Evolutionary conservation across 2,888 invertebrate genomes (phyloP).

Genomic region (Listrodromus nycthemerus): DNA sequence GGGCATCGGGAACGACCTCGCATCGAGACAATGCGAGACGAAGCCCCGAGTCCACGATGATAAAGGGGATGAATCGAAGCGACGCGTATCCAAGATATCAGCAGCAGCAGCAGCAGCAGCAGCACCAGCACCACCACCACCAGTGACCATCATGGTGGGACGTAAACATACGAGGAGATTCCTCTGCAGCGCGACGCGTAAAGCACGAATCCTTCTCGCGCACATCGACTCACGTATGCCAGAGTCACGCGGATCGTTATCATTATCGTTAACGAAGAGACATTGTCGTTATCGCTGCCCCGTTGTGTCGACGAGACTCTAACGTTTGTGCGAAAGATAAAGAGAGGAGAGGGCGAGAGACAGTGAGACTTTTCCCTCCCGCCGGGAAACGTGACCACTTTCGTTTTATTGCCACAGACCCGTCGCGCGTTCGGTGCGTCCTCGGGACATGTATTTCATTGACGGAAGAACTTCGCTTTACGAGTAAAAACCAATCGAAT

Average conservation of each 20-base stretch:
- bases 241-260: constrained; percentile 22
- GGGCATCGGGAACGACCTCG: constrained; percentile 15
- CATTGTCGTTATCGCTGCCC: constrained; percentile 12
- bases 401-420: constrained; percentile 25
- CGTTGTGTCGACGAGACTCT: constrained; percentile 20
- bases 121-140: constrained; percentile 55
- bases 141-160: constrained; percentile 68
- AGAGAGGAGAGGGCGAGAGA: neutral
- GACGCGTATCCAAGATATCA: constrained; percentile 43
- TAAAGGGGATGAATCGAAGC: constrained; percentile 42
- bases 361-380: neutral
- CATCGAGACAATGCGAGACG: constrained; percentile 48
- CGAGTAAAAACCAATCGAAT: constrained; percentile 7
- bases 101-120: constrained; percentile 39
- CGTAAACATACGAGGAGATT: constrained; percentile 67
- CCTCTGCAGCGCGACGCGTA: constrained; percentile 53
- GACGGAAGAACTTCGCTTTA: neutral
- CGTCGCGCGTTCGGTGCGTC: constrained; percentile 47
- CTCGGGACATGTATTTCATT: neutral
- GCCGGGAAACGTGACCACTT: neutral
- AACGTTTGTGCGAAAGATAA: neutral
- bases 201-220: constrained; percentile 43
- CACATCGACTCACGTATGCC: constrained; percentile 12
- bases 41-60: constrained; percentile 29
- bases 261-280: constrained; percentile 16